phyloP scores from a whole-genome alignment of 2,888 invertebrate genomes.

The Erynnis tages region DNA sequence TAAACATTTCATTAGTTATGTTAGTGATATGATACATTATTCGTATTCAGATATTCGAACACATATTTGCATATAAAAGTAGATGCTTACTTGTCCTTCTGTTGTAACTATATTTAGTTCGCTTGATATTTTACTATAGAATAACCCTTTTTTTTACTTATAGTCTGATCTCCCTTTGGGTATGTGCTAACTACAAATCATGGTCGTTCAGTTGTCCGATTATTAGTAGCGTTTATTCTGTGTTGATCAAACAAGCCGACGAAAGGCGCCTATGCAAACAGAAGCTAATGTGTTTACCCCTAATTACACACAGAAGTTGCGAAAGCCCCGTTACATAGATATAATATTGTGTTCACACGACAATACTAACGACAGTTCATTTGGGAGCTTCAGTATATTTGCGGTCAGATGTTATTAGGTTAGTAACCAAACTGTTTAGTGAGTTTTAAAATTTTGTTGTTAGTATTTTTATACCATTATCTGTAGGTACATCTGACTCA shows the following conservation, averaged over 20 bases:
- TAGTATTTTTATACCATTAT: background rate
- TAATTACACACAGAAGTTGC: constrained; percentile 73
- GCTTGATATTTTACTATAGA: too few relatives aligned
- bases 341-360: background rate
- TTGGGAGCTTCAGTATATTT: background rate
- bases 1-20: too few relatives aligned
- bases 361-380: background rate
- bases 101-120: too few relatives aligned
- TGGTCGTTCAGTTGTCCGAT: too few relatives aligned
- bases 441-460: background rate
- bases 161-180: too few relatives aligned
- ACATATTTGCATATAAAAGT: too few relatives aligned
- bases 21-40: too few relatives aligned
- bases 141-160: too few relatives aligned
- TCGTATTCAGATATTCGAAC: too few relatives aligned
- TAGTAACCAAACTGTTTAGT: background rate
- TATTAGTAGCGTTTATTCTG: constrained; percentile 40
- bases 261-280: constrained; percentile 70
- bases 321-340: constrained; percentile 41
- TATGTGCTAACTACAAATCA: too few relatives aligned
- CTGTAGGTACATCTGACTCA: too few relatives aligned
- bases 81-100: too few relatives aligned
- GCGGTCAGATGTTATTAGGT: background rate
- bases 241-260: constrained; percentile 69
- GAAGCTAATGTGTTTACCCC: constrained; percentile 76